A percentile compares a stretch with the other conserved stretches of the same genome.
Conservation (phyloP, 2,888 invertebrate genomes). For the Empis stercorea region DNA sequence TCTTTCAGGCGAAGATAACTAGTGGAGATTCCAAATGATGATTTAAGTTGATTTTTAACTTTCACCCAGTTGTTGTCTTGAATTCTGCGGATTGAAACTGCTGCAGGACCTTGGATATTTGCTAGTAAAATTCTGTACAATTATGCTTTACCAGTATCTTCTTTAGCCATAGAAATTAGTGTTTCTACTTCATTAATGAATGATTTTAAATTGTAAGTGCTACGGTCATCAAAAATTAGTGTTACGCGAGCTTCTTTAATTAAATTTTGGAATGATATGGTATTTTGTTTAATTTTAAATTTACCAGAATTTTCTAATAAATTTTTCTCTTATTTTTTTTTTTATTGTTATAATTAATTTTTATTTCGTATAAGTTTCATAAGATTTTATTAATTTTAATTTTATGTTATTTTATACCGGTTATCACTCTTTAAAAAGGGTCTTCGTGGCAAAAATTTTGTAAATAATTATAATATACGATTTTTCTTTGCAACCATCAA, state of each 20-base stretch:
- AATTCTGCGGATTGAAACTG: too few species aligned
- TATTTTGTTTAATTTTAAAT: too few species aligned
- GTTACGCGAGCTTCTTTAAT: not conserved
- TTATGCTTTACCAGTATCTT: not conserved
- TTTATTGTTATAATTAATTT: not conserved
- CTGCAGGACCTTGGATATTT: too few species aligned
- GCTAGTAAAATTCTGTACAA: too few species aligned
- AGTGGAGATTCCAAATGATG: conserved; percentile 1
- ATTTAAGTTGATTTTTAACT: not conserved
- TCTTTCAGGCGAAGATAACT: conserved; percentile 1
- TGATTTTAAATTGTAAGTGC: not conserved
- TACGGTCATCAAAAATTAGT: not conserved
- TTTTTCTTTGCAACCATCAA: too few species aligned
- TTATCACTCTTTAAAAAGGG: not conserved
- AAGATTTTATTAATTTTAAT: too few species aligned
- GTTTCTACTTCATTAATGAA: not conserved
- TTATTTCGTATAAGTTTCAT: too few species aligned
- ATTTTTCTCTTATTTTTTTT: not conserved
- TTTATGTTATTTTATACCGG: not conserved
- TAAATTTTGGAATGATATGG: not conserved
- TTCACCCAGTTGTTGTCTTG: too few species aligned
- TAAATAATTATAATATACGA: too few species aligned
- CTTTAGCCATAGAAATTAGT: not conserved
- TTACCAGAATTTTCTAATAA: too few species aligned
- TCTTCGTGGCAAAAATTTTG: too few species aligned